Percentiles rank a stretch among this genome's conserved stretches.
Conservation (phyloP, 2,888 invertebrate species). For the Syritta pipiens region DNA sequence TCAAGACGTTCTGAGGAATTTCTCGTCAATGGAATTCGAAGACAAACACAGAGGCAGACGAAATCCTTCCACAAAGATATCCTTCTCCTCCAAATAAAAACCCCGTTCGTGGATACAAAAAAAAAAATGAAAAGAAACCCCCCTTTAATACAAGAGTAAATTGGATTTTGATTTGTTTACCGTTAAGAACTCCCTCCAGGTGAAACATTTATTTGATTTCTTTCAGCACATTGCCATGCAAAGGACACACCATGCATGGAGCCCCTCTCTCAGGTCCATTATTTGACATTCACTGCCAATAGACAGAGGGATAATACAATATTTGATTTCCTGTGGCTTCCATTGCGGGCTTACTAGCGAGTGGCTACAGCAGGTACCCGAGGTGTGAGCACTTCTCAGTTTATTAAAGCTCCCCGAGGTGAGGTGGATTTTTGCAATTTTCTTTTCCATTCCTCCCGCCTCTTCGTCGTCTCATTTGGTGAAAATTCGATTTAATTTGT, state of each 20-base stretch:
- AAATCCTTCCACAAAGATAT: too few species aligned
- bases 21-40: too few species aligned
- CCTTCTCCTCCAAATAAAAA: constrained; percentile 1
- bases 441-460: too few species aligned
- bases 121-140: constrained; percentile 4
- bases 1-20: too few species aligned
- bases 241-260: constrained; percentile 13
- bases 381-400: background rate
- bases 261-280: constrained; percentile 39
- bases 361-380: background rate
- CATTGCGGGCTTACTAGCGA: constrained; percentile 23
- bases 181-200: constrained; percentile 36
- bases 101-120: constrained; percentile 1
- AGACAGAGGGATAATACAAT: constrained; percentile 60
- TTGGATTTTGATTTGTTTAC: constrained; percentile 66
- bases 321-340: constrained; percentile 59
- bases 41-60: too few species aligned
- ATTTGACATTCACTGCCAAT: constrained; percentile 55
- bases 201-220: constrained; percentile 33
- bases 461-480: constrained; percentile 7
- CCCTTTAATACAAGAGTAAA: constrained; percentile 30
- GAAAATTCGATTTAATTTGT: constrained; percentile 56
- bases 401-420: background rate
- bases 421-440: constrained; percentile 8
- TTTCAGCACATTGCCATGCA: constrained; percentile 7